Percentiles rank a stretch among this genome's conserved stretches.
These are phyloP conservation scores for Fistularia tabacaria DNA, from an alignment of 2,797 vertebrate genomes.

Conservation along the genomic window DNA sequence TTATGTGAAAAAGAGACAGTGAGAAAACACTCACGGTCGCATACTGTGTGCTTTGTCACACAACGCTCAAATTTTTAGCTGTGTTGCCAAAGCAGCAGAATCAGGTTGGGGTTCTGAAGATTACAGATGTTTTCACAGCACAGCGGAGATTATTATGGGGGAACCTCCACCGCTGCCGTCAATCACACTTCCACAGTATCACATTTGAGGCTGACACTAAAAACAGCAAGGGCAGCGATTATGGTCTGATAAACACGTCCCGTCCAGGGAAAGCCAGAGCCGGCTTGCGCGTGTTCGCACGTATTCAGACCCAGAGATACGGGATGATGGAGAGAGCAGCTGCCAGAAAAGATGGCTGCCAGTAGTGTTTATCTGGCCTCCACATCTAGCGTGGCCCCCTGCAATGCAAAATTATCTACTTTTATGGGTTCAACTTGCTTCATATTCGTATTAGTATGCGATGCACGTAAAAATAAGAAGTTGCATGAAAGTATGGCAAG, in stretches of 20 bases:
- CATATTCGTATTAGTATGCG: too few species aligned
- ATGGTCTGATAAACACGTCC: constrained; percentile 61
- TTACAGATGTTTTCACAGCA: constrained; percentile 38
- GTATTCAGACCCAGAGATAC: too few species aligned
- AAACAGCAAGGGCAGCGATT: constrained; percentile 56
- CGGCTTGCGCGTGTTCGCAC: constrained; percentile 6
- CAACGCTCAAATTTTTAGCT: constrained; percentile 22
- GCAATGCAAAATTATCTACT: too few species aligned
- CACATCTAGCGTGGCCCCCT: too few species aligned
- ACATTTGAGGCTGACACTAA: constrained; percentile 62
- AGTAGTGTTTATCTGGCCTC: too few species aligned
- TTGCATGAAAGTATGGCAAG: too few species aligned
- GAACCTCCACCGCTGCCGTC: constrained; percentile 19
- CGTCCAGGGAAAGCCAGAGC: constrained; percentile 46
- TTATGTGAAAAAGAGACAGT: constrained; percentile 5
- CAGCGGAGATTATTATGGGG: constrained; percentile 41
- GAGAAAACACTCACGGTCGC: constrained; percentile 2
- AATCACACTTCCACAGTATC: constrained; percentile 55
- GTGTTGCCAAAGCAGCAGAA: constrained; percentile 21
- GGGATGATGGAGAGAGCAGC: too few species aligned
- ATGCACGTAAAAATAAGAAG: too few species aligned
- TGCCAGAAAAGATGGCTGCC: too few species aligned
- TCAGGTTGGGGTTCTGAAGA: constrained; percentile 9
- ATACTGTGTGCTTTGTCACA: constrained; percentile 6
- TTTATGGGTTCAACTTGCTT: too few species aligned